Evolutionary conservation across 2,888 invertebrate genomes (phyloP), one percentile per base, ranked within the genome.

Genomic region (Idaea straminata): DNA sequence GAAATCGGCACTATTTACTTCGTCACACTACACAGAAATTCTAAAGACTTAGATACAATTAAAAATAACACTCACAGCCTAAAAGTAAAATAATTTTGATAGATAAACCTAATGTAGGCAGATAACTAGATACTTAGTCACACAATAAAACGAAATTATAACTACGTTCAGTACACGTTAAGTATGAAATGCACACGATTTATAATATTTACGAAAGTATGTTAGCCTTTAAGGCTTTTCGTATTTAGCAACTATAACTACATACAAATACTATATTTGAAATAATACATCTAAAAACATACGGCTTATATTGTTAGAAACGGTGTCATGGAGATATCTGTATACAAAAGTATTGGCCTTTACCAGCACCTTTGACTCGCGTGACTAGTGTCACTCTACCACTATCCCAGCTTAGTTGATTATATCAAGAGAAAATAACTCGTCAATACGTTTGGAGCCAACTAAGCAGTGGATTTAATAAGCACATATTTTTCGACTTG

Each of bases 21-120:
- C n/a, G 4, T 34, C 38, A n/a, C 34, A 68, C 63, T 34, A 69
- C 62, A 70, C 64, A 64, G 58, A 68, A 65, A 64, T 61, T 66
- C 64, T 63, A 66, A 68, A 34, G 61, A 65, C 66, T 68, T 57
- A 36, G 25, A 65, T 64, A 67, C 62, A 64, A 63, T 66, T 62
- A 34, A 72, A 86, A 81, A 85, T 85, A 86, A 83, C 81, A 81
- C 79, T 91, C 91, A 91, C 89, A 91, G 90, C 89, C 90, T 85
- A 88, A 88, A 87, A 79, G 76, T 82, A 87, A 85, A 77, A 83
- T 78, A 82, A 84, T 87, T 88, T 88, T 81, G 80, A 83, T 76
- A 79, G 74, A 79, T 78, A 72, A 76, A 75, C 72, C 71, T 66
- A 74, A 58, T 58, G 47, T 47, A 47, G 10, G 13, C 13, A 47